phyloP scores from a whole-genome alignment of 1,140 invertebrate genomes.

The Venturia canescens region DNA sequence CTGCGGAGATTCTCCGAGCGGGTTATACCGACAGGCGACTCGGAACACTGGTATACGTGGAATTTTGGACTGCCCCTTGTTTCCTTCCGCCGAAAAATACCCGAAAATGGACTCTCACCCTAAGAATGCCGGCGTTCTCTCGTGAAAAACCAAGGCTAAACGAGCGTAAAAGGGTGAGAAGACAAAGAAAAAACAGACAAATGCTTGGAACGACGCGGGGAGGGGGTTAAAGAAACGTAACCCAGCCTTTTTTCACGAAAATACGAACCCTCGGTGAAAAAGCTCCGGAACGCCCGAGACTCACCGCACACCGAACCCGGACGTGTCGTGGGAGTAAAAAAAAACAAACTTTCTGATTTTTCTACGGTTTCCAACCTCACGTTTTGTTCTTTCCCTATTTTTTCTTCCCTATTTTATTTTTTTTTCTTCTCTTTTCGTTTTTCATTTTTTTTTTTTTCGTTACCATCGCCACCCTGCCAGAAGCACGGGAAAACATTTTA shows the following conservation, averaged over 20 bases:
- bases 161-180: background rate
- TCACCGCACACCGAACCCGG: background rate
- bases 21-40: background rate
- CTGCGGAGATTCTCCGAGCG: background rate
- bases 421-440: background rate
- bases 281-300: background rate
- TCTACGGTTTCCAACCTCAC: background rate
- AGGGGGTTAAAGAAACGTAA: background rate
- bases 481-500: conserved; percentile 18
- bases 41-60: background rate
- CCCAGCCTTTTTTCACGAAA: background rate
- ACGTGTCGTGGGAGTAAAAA: conserved; percentile 10
- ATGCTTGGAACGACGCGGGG: too few relatives aligned
- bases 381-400: background rate
- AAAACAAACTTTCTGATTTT: conserved; percentile 20
- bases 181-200: conserved; percentile 3
- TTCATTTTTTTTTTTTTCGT: background rate
- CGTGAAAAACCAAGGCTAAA: background rate
- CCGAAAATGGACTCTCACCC: conserved; percentile 1
- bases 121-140: background rate
- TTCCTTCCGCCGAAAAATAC: conserved; percentile 26
- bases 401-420: conserved; percentile 3
- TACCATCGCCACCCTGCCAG: conserved; percentile 4
- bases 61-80: background rate
- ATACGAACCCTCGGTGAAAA: background rate